Base-by-base conservation (phyloP, 2,113 vertebrate species). In the Pomatostomus ruficeps region DNA sequence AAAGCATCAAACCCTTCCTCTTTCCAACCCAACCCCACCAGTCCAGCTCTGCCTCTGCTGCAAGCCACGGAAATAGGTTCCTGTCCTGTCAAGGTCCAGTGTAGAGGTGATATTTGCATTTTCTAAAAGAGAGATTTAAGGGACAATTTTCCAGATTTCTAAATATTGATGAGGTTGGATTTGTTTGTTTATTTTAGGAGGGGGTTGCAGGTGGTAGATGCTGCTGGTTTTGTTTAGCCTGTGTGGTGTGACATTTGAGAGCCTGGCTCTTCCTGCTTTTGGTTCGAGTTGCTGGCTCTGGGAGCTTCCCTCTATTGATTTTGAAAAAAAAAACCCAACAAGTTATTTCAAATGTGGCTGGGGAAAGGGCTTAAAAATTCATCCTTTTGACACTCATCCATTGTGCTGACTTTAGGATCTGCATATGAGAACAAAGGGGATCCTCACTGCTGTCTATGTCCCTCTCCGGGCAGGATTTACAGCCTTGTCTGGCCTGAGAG, bases 161-260 rank as follows among this genome's bases (percentile, higher is more conserved):
- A 29, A 73, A 38, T 67, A 85, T 55, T 5, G 0, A 1, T 61
- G 19, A 14, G 1, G 0, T 63, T 10, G 12, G 3, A 5, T 62
- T 71, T 71, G 51, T 83, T 68, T 76, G 68, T 91, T 92, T 88
- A 7, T 65, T 91, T 59, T 67, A 66, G 42, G 63, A 83, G 46
- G 38, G 31, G 14, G 29, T 92, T 95, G 88, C 62, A 93, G 88
- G 85, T 88, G 85, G 92, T 85, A 38, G 71, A 76, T 93, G 78
- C 49, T 88, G 82, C 67, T 85, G 88, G 42, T 70, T 76, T 76
- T 94, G 78, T 95, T 88, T 77, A 85, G 82, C 85, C 71, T 86
- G 63, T 29, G 10, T 36, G 46, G 75, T 79, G 51, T 91, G 89
- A 93, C 85, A 80, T 94, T 88, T 82, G 71, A 94, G 85, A 89